Evolutionary conservation across 2,113 vertebrate genomes (phyloP).

Genomic region (Varanus salvator): DNA sequence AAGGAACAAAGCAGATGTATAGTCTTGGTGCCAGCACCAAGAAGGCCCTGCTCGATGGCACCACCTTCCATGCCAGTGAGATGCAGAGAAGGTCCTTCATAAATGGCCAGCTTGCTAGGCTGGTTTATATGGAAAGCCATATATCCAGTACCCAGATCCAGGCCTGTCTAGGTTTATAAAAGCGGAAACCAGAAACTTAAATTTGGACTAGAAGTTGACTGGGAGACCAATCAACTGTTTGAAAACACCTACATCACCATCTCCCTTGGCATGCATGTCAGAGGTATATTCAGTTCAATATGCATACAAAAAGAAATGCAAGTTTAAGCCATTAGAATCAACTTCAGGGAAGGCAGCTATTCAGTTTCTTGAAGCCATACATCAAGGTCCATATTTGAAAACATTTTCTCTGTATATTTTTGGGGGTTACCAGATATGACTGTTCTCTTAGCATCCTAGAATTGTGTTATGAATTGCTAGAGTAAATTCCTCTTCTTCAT

Average conservation of each 20-base stretch:
- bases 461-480: constrained; percentile 1
- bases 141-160: neutral
- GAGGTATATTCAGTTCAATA: neutral
- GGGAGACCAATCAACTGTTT: neutral
- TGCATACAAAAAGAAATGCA: neutral
- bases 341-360: neutral
- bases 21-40: neutral
- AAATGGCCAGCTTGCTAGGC: no score
- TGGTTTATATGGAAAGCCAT: neutral
- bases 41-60: no score
- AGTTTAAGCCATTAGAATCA: neutral
- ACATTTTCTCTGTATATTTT: neutral
- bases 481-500: neutral
- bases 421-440: neutral
- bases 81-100: neutral
- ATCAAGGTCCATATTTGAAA: constrained; percentile 2
- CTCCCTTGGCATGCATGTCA: neutral
- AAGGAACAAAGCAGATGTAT: neutral
- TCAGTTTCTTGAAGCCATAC: neutral
- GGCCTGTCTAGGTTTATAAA: neutral
- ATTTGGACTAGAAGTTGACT: neutral
- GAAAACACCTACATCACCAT: neutral
- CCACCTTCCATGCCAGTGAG: neutral
- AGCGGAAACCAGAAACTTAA: neutral
- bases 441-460: neutral